These are phyloP conservation scores for Callorhinus ursinus DNA, from an alignment of 2,113 vertebrate genomes.

Conservation along the genomic window DNA sequence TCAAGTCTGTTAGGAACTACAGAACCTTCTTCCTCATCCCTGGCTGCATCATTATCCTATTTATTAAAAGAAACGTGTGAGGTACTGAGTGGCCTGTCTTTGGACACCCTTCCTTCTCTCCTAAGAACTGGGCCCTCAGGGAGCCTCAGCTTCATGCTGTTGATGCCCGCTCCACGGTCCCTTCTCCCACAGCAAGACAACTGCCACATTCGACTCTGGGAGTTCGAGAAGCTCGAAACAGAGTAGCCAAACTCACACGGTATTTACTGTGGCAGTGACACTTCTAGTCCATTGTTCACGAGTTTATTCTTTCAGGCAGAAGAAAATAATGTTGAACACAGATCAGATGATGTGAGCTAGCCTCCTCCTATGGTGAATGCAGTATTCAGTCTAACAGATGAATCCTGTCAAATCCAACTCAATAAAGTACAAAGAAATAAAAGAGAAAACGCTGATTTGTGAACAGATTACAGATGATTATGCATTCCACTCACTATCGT, in stretches of 20 bases:
- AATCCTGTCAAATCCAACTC: slow-evolving; percentile 1
- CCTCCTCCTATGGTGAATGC: not conserved
- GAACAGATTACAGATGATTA: not conserved
- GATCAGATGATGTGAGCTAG: not conserved
- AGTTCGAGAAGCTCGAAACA: not conserved
- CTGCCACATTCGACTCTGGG: not conserved
- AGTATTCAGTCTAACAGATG: not conserved
- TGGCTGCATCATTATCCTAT: not conserved
- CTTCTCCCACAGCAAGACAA: not conserved
- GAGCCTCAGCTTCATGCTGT: not conserved
- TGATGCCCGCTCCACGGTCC: not conserved
- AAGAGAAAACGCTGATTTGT: not conserved
- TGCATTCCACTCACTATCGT: no score
- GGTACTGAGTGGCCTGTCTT: not conserved
- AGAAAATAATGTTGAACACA: not conserved
- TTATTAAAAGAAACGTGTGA: not conserved
- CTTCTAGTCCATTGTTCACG: not conserved
- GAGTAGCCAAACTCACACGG: not conserved
- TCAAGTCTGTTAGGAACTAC: not conserved
- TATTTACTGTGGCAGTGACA: not conserved
- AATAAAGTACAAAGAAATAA: not conserved
- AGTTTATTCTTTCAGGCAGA: not conserved
- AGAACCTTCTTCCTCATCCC: not conserved
- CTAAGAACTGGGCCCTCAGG: not conserved
- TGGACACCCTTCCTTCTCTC: not conserved